phyloP scores from a whole-genome alignment of 1,140 invertebrate genomes.

The Papilio machaon region DNA sequence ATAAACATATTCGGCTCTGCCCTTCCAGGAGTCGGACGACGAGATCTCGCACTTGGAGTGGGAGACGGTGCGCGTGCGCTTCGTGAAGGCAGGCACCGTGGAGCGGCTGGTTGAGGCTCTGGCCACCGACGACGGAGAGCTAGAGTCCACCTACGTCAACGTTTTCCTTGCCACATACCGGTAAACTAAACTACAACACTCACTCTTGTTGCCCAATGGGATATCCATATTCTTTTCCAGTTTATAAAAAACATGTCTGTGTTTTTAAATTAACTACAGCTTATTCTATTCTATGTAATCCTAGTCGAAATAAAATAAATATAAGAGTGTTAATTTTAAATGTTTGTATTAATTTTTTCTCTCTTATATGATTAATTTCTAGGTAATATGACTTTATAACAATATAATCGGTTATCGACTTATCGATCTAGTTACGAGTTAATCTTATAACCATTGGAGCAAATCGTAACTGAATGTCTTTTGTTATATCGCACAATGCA shows the following conservation, averaged over 20 bases:
- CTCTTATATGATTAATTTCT: too few species aligned
- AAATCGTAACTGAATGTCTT: neutral
- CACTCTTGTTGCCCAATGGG: too few species aligned
- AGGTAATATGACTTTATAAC: too few species aligned
- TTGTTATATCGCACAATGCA: slow-evolving; percentile 6
- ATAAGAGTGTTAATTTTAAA: too few species aligned
- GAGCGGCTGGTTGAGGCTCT: slow-evolving; percentile 95
- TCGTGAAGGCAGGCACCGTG: slow-evolving; percentile 98
- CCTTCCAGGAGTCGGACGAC: slow-evolving; percentile 89
- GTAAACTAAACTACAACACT: slow-evolving; percentile 39
- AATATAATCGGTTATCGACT: neutral
- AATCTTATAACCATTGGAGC: neutral
- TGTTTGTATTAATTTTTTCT: too few species aligned
- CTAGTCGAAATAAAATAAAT: too few species aligned
- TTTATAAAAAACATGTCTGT: too few species aligned
- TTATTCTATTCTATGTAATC: too few species aligned
- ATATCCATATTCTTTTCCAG: too few species aligned
- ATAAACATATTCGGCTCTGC: slow-evolving; percentile 27
- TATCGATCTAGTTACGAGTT: neutral
- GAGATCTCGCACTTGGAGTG: slow-evolving; percentile 98
- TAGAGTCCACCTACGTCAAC: slow-evolving; percentile 98
- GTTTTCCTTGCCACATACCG: slow-evolving; percentile 98
- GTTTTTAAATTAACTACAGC: too few species aligned
- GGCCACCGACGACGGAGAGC: slow-evolving; percentile 95
- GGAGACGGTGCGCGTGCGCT: slow-evolving; percentile 98